phyloP scores from a whole-genome alignment of 2,888 invertebrate genomes.

The Panorpa germanica region DNA sequence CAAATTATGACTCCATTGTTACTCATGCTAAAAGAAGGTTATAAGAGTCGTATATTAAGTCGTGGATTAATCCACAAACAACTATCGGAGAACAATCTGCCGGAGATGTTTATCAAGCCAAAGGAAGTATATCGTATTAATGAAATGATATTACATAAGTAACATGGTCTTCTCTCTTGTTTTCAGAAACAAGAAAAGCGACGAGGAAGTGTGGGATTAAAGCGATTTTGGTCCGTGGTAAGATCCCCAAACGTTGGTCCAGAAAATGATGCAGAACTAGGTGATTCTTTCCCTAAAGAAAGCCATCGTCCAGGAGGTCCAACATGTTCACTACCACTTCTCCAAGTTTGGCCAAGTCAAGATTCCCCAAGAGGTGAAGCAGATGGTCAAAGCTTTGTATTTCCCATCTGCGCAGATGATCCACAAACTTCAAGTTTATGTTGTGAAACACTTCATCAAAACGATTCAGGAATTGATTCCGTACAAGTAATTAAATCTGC shows the following conservation, averaged over 20 bases:
- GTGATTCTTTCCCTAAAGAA: constrained; percentile 15
- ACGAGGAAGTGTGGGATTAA: constrained; percentile 24
- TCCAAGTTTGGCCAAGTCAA: constrained; percentile 52
- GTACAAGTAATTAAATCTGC: constrained; percentile 31
- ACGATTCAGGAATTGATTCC: constrained; percentile 54
- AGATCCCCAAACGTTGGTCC: constrained; percentile 24
- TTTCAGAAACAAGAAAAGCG: constrained; percentile 30
- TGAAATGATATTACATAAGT: too few species aligned
- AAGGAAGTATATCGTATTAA: too few species aligned
- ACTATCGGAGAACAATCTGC: too few species aligned
- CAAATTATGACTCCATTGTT: too few species aligned
- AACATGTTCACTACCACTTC: constrained; percentile 32
- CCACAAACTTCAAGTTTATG: constrained; percentile 14
- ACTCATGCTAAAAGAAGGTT: too few species aligned
- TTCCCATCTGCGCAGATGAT: constrained; percentile 30
- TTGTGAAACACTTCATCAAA: constrained; percentile 30
- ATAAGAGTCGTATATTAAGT: too few species aligned
- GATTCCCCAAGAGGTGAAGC: constrained; percentile 49
- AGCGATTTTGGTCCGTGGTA: constrained; percentile 26
- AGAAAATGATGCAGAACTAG: too few species aligned
- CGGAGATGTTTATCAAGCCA: too few species aligned
- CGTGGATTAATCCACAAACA: too few species aligned
- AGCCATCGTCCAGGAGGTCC: constrained; percentile 19
- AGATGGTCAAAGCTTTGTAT: constrained; percentile 47
- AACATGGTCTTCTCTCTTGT: constrained; percentile 20